Evolutionary conservation across 2,888 invertebrate species (phyloP).

Genomic region (Netelia inedita): DNA sequence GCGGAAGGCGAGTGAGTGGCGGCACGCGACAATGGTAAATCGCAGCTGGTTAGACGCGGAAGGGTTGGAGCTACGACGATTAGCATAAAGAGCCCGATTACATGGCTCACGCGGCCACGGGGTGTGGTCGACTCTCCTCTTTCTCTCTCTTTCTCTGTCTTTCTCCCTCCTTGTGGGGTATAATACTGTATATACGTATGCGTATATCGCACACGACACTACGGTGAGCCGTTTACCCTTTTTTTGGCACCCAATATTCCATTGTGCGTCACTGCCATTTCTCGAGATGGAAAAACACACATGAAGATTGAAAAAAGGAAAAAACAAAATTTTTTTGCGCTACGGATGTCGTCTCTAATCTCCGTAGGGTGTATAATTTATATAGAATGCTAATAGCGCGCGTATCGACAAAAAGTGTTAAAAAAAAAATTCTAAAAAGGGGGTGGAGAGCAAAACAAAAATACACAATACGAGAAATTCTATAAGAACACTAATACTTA

Average conservation of each 20-base stretch:
- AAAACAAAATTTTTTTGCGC: neutral
- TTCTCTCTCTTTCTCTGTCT: too few relatives aligned
- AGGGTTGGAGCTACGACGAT: slow-evolving; percentile 80
- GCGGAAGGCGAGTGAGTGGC: slow-evolving; percentile 69
- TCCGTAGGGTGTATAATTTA: slow-evolving; percentile 16
- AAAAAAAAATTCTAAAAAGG: slow-evolving; percentile 16
- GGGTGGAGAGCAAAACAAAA: slow-evolving; percentile 23
- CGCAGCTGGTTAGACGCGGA: slow-evolving; percentile 83
- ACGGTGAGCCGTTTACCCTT: slow-evolving; percentile 24
- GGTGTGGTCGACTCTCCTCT: slow-evolving; percentile 56
- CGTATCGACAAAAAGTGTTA: neutral
- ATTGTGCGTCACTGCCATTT: slow-evolving; percentile 22
- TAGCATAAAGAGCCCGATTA: slow-evolving; percentile 84
- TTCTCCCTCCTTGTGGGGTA: slow-evolving; percentile 17
- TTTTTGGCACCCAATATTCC: slow-evolving; percentile 40
- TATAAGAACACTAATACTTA: neutral
- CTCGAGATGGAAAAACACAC: slow-evolving; percentile 34
- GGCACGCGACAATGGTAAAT: slow-evolving; percentile 77
- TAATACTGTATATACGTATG: slow-evolving; percentile 6
- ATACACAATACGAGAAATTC: neutral
- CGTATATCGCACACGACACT: slow-evolving; percentile 16
- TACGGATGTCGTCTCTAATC: slow-evolving; percentile 21
- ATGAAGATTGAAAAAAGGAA: neutral
- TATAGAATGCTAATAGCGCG: neutral
- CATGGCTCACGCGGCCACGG: slow-evolving; percentile 74